Base-by-base conservation (phyloP, 1,140 invertebrate genomes). In the Chrysomallon squamiferum region DNA sequence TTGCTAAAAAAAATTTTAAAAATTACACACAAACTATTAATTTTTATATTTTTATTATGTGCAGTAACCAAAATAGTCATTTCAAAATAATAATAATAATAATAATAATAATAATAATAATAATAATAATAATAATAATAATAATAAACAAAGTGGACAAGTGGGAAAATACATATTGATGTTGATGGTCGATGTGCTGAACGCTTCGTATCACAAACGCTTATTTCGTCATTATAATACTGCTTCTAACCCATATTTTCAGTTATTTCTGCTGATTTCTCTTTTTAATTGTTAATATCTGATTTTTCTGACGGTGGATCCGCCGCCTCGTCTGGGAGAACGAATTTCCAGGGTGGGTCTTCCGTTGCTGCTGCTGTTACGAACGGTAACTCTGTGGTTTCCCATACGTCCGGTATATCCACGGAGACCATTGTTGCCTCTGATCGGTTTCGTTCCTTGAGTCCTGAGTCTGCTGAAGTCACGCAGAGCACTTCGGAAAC, bases 291-390 rank as follows among this genome's bases (percentile, higher is more conserved):
- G 1, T 5, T 61, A 62, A 13, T 60, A 69, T 58, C 67, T 63
- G 57, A 69, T 64, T 47, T 69, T 69, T 9, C 67, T 29, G 32
- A 69, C 67, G 43, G 57, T 20, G 5, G 52, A 30, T 13, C 67
- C 67, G 20, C 50, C 29, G 27, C 43, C 29, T 38, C 25, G 20
- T 64, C 27, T 11, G 45, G 18, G 27, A 25, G 61, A 59, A 9
- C 67, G 56, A 43, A 69, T 57, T 32, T 69, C 67, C 56, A 69
- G 47, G 15, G 63, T 70, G 15, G 63, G 59, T 59, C 59, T 30
- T 25, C 67, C 57, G 20, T 60, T 65, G 13, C 32, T 59, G 41
- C 58, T 62, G 25, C 30, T 58, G 58, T 65, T 50, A n/a, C 69
- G 33, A 0, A 65, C 62, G 3, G 65, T 68, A 29, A 65, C 62